Percentiles rank a stretch among this genome's conserved stretches.
Conservation (phyloP, 2,797 vertebrate species). For the Gymnodraco acuticeps region DNA sequence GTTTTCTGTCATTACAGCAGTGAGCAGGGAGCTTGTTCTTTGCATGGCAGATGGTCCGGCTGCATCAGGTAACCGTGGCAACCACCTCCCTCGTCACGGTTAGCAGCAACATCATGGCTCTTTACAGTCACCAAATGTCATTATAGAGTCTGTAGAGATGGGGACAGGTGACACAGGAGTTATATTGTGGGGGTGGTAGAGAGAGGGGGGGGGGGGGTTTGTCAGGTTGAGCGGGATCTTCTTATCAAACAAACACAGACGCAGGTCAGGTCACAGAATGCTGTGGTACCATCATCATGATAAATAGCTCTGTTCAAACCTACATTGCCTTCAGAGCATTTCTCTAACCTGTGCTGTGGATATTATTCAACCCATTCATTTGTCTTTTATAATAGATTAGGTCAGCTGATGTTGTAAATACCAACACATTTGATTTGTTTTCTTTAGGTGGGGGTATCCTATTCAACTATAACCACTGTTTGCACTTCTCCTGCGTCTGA, state of each 20-base stretch:
- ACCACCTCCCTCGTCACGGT: slow-evolving; percentile 76
- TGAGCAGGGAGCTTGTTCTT: slow-evolving; percentile 82
- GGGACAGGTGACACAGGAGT: slow-evolving; percentile 12
- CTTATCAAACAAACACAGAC: slow-evolving; percentile 48
- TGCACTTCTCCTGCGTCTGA: slow-evolving; percentile 11
- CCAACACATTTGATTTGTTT: slow-evolving; percentile 22
- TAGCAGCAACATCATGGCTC: slow-evolving; percentile 73
- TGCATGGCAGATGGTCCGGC: slow-evolving; percentile 91
- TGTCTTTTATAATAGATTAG: slow-evolving; percentile 5
- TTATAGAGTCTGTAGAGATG: slow-evolving; percentile 65
- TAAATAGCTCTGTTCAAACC: slow-evolving; percentile 16
- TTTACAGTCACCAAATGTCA: slow-evolving; percentile 80
- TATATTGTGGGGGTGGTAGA: neutral
- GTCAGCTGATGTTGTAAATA: slow-evolving; percentile 10
- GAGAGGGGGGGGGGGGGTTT: slow-evolving; percentile 12
- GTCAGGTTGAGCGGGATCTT: slow-evolving; percentile 24
- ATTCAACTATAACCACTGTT: neutral
- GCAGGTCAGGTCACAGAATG: neutral
- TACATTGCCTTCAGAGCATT: neutral
- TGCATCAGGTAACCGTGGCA: slow-evolving; percentile 92
- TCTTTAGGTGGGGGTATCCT: neutral
- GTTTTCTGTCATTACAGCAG: slow-evolving; percentile 84
- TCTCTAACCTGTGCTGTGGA: neutral
- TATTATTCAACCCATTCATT: slow-evolving; percentile 17
- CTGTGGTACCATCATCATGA: neutral